Conservation (phyloP, 2,797 vertebrate species). For the Catostomus latipinnis region DNA sequence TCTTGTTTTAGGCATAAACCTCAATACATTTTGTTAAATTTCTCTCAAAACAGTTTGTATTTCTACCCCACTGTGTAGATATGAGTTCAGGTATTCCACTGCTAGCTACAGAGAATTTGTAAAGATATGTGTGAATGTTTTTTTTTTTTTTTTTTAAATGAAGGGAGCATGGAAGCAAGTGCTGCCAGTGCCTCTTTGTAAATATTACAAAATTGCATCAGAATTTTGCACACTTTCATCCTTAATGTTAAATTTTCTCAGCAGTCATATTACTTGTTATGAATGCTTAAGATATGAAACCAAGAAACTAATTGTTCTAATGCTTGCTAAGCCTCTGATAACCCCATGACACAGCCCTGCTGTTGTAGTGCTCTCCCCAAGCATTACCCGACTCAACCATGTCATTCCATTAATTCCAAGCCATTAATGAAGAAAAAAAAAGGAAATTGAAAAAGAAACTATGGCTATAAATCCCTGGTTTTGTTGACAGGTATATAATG, state of each 20-base stretch:
- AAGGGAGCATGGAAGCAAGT: not conserved
- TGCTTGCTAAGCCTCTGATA: slow-evolving; percentile 26
- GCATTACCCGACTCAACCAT: slow-evolving; percentile 61
- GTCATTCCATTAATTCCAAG: slow-evolving; percentile 75
- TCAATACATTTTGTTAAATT: too few species aligned
- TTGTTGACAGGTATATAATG: slow-evolving; percentile 80
- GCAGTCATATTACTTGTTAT: not conserved
- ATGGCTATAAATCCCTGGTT: slow-evolving; percentile 76
- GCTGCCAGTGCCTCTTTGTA: not conserved
- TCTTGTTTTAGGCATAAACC: too few species aligned
- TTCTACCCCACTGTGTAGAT: too few species aligned
- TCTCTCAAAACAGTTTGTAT: too few species aligned
- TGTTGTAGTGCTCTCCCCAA: slow-evolving; percentile 59
- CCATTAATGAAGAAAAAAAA: slow-evolving; percentile 76
- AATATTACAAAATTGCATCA: not conserved
- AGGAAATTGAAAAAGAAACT: slow-evolving; percentile 76
- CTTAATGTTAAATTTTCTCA: not conserved
- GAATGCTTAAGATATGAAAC: slow-evolving; percentile 4
- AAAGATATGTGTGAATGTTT: not conserved
- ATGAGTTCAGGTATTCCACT: slow-evolving; percentile 1
- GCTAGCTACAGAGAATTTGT: slow-evolving; percentile 32
- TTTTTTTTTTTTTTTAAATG: not conserved
- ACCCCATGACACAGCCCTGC: slow-evolving; percentile 42
- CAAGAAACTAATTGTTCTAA: slow-evolving; percentile 28
- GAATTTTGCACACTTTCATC: not conserved